A percentile compares a stretch with the other conserved stretches of the same genome.
Evolutionary conservation across 2,113 vertebrate genomes (phyloP).

Genomic region (Elaphurus davidianus): DNA sequence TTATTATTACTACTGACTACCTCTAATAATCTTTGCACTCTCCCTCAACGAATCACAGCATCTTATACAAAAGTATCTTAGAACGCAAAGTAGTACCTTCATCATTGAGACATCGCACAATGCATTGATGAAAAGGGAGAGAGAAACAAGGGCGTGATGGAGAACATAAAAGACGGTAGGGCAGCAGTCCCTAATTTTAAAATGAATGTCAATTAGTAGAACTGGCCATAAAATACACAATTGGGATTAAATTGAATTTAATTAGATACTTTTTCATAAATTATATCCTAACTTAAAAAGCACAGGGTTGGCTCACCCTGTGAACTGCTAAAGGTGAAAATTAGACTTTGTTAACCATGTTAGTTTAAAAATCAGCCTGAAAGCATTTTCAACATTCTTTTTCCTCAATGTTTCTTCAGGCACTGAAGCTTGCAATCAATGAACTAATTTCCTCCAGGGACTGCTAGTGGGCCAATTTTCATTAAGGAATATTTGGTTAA

Average conservation of each 20-base stretch:
- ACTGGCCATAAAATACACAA: background rate
- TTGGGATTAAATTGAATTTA: slow-evolving; percentile 61
- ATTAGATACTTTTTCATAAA: slow-evolving; percentile 38
- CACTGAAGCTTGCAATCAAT: background rate
- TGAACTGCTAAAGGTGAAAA: background rate
- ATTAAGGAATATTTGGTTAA: background rate
- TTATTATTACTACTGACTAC: background rate
- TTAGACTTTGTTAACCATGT: background rate
- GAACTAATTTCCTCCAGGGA: background rate
- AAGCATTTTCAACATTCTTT: background rate
- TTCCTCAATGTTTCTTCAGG: background rate
- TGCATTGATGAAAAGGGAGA: background rate
- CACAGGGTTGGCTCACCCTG: background rate
- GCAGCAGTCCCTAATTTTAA: background rate
- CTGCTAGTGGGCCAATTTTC: background rate
- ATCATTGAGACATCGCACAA: fast-evolving
- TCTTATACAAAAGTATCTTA: background rate
- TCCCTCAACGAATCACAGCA: background rate
- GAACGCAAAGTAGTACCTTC: background rate
- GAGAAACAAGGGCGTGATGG: background rate
- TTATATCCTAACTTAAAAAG: slow-evolving; percentile 2
- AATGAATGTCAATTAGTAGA: background rate
- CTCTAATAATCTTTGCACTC: background rate
- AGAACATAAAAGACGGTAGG: background rate
- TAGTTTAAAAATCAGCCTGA: background rate